Conservation (phyloP, 2,797 vertebrate genomes). For the Microtus agrestis region DNA sequence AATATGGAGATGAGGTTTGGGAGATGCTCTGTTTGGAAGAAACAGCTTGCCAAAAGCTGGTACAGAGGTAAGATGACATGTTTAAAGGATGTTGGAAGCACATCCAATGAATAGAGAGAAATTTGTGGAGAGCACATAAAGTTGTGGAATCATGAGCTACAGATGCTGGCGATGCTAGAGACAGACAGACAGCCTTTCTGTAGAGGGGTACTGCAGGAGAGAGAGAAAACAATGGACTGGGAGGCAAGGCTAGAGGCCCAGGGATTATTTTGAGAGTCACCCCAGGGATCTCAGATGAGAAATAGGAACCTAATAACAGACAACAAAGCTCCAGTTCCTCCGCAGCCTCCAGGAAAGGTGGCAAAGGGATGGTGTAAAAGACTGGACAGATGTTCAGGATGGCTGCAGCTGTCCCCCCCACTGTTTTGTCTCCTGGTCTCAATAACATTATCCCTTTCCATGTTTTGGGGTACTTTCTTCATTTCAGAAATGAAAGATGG, state of each 20-base stretch:
- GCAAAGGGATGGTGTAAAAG: not conserved
- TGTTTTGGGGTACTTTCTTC: not conserved
- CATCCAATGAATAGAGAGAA: not conserved
- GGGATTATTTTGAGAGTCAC: not conserved
- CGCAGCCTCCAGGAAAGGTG: not conserved
- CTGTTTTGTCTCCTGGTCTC: not conserved
- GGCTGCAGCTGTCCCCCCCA: rapidly evolving
- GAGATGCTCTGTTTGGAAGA: not conserved
- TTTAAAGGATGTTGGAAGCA: not conserved
- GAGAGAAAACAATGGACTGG: not conserved
- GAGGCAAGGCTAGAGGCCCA: not conserved
- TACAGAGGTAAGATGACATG: not conserved
- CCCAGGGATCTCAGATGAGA: not conserved
- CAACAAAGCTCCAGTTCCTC: not conserved
- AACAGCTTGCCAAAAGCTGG: not conserved
- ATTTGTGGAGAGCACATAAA: not conserved
- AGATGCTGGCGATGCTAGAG: not conserved
- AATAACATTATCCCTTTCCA: rapidly evolving
- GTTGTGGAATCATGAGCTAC: not conserved
- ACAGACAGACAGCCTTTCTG: not conserved
- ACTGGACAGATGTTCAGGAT: not conserved
- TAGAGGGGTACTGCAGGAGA: not conserved
- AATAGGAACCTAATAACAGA: not conserved
- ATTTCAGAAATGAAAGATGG: not conserved
- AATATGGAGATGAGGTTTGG: not conserved